phyloP scores from a whole-genome alignment of 1,140 invertebrate genomes.

The Drosophila athabasca region DNA sequence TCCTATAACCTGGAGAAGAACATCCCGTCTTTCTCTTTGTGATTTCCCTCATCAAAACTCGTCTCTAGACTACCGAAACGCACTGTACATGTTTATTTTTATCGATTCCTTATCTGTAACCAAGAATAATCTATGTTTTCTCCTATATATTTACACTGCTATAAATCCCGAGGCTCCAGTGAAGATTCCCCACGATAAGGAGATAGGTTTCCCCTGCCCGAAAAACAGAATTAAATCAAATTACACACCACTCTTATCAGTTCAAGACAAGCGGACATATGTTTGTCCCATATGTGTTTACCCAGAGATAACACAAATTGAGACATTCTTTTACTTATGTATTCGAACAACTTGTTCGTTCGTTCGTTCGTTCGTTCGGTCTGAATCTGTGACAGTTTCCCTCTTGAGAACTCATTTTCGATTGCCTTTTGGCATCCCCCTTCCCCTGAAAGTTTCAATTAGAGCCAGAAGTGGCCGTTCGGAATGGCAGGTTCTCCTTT shows the following conservation, averaged over 20 bases:
- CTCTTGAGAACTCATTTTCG: slow-evolving; percentile 40
- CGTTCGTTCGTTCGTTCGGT: slow-evolving; percentile 2
- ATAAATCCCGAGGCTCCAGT: slow-evolving; percentile 17
- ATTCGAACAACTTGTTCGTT: slow-evolving; percentile 5
- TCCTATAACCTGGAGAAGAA: no score
- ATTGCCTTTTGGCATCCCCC: slow-evolving; percentile 16
- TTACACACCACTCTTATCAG: slow-evolving; percentile 20
- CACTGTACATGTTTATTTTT: no score
- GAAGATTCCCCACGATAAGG: background rate
- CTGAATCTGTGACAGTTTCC: slow-evolving; percentile 21
- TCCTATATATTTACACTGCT: slow-evolving; percentile 24
- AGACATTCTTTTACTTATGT: slow-evolving; percentile 18
- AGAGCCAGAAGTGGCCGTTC: slow-evolving; percentile 25
- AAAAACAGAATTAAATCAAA: slow-evolving; percentile 11
- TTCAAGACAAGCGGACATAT: background rate
- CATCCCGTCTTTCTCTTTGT: no score
- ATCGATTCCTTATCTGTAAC: slow-evolving; percentile 11
- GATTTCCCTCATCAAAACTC: no score
- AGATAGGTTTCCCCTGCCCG: background rate
- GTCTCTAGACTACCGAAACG: no score
- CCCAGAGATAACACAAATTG: slow-evolving; percentile 26
- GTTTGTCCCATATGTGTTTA: slow-evolving; percentile 7
- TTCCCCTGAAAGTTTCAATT: slow-evolving; percentile 33
- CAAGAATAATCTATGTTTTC: slow-evolving; percentile 4
- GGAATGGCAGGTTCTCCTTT: slow-evolving; percentile 16